phyloP scores from a whole-genome alignment of 2,888 invertebrate genomes.

The Xylocampa areola region DNA sequence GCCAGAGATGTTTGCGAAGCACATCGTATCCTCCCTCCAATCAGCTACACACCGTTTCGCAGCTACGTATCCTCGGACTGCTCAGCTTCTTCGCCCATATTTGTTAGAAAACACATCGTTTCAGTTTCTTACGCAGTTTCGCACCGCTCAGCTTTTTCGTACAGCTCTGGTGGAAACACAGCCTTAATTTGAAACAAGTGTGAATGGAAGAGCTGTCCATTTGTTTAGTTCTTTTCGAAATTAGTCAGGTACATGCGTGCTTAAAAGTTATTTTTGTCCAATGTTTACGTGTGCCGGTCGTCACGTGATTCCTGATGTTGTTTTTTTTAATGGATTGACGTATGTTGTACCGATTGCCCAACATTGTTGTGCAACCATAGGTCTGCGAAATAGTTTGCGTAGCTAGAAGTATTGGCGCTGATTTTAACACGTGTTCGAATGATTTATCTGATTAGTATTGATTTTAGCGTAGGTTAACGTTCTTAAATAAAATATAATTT shows the following conservation, averaged over 20 bases:
- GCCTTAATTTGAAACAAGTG: constrained; percentile 48
- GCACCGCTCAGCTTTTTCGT: too few relatives aligned
- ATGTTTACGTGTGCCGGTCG: constrained; percentile 69
- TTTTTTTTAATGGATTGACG: constrained; percentile 70
- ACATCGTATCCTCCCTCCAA: too few relatives aligned
- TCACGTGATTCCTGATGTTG: constrained; percentile 76
- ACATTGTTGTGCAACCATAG: constrained; percentile 70
- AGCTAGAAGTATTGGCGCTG: constrained; percentile 23
- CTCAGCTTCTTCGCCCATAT: too few relatives aligned
- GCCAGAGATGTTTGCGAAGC: too few relatives aligned
- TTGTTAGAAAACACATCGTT: too few relatives aligned
- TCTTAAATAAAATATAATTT: too few relatives aligned
- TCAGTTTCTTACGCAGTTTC: too few relatives aligned
- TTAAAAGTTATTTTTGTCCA: constrained; percentile 60
- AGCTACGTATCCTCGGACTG: too few relatives aligned
- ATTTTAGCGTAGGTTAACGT: too few relatives aligned
- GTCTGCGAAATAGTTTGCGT: constrained; percentile 27
- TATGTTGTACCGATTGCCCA: constrained; percentile 61
- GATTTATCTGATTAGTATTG: constrained; percentile 4
- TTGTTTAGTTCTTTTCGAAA: constrained; percentile 34
- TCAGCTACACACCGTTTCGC: too few relatives aligned
- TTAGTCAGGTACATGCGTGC: constrained; percentile 31
- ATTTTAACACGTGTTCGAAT: constrained; percentile 2
- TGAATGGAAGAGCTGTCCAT: constrained; percentile 59
- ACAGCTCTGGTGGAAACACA: too few relatives aligned